A percentile compares a stretch with the other conserved stretches of the same genome.
Conservation (phyloP, 2,797 vertebrate genomes). For the Falco rusticolus region DNA sequence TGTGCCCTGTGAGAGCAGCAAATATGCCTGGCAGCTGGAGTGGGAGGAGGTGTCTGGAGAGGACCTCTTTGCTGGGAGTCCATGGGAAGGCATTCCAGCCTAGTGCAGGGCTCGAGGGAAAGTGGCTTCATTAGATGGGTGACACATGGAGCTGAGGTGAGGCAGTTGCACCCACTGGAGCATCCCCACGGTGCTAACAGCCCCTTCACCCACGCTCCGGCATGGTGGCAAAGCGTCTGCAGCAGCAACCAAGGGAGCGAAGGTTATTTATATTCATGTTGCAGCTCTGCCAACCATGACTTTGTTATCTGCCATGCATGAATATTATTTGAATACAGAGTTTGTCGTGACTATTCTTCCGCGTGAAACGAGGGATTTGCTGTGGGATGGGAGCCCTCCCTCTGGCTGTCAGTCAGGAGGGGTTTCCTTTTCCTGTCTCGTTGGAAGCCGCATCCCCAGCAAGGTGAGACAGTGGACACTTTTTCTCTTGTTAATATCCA, state of each 20-base stretch:
- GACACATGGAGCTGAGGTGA: not conserved
- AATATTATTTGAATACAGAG: constrained; percentile 53
- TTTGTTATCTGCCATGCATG: constrained; percentile 61
- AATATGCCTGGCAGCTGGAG: not conserved
- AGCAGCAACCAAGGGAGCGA: not conserved
- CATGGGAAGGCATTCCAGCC: not conserved
- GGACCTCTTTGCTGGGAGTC: not conserved
- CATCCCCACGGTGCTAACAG: not conserved
- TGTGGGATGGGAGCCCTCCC: constrained; percentile 60
- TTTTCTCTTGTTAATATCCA: constrained; percentile 74
- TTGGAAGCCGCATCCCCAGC: constrained; percentile 50
- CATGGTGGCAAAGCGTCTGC: not conserved
- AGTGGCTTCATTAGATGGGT: not conserved
- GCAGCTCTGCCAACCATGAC: constrained; percentile 60
- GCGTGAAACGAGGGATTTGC: constrained; percentile 58
- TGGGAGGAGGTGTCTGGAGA: not conserved
- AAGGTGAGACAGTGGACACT: constrained; percentile 74
- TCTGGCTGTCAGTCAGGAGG: constrained; percentile 62
- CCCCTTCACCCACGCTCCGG: not conserved
- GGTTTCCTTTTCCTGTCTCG: constrained; percentile 68
- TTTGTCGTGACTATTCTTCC: constrained; percentile 65
- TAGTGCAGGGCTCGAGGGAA: not conserved
- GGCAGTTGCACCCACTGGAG: fast-evolving
- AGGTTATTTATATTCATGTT: constrained; percentile 58
- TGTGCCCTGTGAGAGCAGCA: not conserved